Evolutionary conservation across 2,888 invertebrate genomes (phyloP).

Genomic region (Scaeva pyrastri): DNA sequence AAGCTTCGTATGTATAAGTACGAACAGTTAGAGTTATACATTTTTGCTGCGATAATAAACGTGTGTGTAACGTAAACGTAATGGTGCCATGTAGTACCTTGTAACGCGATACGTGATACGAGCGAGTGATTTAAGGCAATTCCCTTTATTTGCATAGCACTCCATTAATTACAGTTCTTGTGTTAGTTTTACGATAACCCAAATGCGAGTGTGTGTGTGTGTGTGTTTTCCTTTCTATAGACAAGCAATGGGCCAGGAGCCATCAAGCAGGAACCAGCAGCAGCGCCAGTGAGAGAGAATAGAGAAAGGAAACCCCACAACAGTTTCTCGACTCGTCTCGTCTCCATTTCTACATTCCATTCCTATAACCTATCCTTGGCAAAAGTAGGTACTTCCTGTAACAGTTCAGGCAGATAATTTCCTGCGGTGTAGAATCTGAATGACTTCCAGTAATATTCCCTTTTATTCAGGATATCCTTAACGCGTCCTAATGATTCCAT

Average conservation of each 20-base stretch:
- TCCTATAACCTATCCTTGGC: neutral
- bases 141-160: constrained; percentile 72
- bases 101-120: constrained; percentile 65
- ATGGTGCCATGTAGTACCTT: constrained; percentile 70
- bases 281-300: constrained; percentile 1
- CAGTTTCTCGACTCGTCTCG: neutral
- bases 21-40: neutral
- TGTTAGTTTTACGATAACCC: constrained; percentile 57
- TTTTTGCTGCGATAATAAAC: constrained; percentile 38
- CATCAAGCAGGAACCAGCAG: too few species aligned
- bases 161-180: constrained; percentile 70
- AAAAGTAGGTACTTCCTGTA: constrained; percentile 43
- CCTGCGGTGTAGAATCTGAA: constrained; percentile 55
- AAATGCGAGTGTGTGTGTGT: constrained; percentile 17
- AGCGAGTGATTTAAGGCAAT: constrained; percentile 70
- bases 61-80: constrained; percentile 53
- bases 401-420: constrained; percentile 57
- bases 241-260: constrained; percentile 2
- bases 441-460: constrained; percentile 57
- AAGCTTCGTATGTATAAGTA: neutral
- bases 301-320: constrained; percentile 31
- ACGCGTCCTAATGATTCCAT: constrained; percentile 66
- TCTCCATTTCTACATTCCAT: too few species aligned
- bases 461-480: constrained; percentile 65
- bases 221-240: neutral